phyloP scores from a whole-genome alignment of 2,797 vertebrate species.

The Cheracebus regulus region DNA sequence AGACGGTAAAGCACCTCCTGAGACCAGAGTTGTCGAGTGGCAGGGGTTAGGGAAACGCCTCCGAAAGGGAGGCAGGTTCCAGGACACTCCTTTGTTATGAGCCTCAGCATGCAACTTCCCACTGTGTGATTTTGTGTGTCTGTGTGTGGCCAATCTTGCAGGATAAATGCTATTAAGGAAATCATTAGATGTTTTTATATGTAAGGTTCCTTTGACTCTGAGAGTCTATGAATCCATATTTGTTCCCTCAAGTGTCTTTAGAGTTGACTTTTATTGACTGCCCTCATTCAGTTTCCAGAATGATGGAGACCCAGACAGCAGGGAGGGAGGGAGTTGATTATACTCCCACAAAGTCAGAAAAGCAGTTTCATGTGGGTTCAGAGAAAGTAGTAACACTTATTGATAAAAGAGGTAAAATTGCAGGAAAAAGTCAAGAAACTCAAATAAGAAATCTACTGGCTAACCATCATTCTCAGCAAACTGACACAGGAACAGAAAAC shows the following conservation, averaged over 20 bases:
- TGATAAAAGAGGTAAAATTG: constrained; percentile 1
- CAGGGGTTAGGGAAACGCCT: not conserved
- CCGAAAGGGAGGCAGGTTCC: not conserved
- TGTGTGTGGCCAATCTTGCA: not conserved
- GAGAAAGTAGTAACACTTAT: not conserved
- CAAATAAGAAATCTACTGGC: not conserved
- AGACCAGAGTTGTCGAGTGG: not conserved
- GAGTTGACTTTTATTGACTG: not conserved
- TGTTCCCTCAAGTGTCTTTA: not conserved
- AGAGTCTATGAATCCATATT: not conserved
- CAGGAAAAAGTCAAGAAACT: not conserved
- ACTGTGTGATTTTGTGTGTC: not conserved
- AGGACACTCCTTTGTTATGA: not conserved
- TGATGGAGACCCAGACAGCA: not conserved
- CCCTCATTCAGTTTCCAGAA: not conserved
- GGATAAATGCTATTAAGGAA: not conserved
- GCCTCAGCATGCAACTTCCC: not conserved
- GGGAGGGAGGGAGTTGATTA: not conserved
- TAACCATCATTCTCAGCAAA: too few relatives aligned
- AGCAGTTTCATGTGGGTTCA: not conserved
- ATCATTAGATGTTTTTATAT: not conserved
- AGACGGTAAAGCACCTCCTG: not conserved
- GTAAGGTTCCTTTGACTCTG: not conserved
- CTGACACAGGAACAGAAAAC: too few relatives aligned
- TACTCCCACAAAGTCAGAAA: not conserved